phyloP scores from a whole-genome alignment of 1,140 invertebrate species.

The Papilio polyxenes region DNA sequence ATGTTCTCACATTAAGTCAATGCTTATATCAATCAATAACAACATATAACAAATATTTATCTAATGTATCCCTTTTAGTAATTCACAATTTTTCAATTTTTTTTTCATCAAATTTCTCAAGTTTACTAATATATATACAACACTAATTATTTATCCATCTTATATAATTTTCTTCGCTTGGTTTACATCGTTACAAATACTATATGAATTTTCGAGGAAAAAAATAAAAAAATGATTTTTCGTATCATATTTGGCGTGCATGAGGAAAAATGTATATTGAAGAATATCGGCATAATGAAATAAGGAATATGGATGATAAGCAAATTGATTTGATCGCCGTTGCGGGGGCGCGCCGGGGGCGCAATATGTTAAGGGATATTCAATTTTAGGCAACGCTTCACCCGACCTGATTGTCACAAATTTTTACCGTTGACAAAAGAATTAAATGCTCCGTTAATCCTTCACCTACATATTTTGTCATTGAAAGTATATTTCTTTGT shows the following conservation, averaged over 20 bases:
- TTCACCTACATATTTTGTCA: neutral
- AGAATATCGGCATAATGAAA: slow-evolving; percentile 15
- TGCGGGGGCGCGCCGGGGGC: neutral
- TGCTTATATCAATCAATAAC: neutral
- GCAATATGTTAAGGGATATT: slow-evolving; percentile 7
- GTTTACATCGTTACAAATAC: neutral
- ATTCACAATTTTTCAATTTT: too few relatives aligned
- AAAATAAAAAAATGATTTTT: slow-evolving; percentile 4
- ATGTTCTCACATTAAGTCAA: neutral
- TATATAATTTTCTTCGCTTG: too few relatives aligned
- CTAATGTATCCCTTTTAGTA: too few relatives aligned
- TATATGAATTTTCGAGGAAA: neutral
- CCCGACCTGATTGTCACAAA: neutral
- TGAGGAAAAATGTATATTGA: neutral
- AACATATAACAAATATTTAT: too few relatives aligned
- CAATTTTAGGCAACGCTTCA: neutral
- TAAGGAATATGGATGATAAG: slow-evolving; percentile 26
- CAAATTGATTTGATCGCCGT: slow-evolving; percentile 18
- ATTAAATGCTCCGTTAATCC: neutral
- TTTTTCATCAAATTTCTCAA: too few relatives aligned
- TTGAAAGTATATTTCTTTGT: too few relatives aligned
- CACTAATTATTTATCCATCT: too few relatives aligned
- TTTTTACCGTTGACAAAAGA: neutral
- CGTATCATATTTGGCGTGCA: neutral
- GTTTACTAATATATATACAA: too few relatives aligned